phyloP scores from a whole-genome alignment of 2,113 vertebrate species.

The Telmatochromis bifrenatus region DNA sequence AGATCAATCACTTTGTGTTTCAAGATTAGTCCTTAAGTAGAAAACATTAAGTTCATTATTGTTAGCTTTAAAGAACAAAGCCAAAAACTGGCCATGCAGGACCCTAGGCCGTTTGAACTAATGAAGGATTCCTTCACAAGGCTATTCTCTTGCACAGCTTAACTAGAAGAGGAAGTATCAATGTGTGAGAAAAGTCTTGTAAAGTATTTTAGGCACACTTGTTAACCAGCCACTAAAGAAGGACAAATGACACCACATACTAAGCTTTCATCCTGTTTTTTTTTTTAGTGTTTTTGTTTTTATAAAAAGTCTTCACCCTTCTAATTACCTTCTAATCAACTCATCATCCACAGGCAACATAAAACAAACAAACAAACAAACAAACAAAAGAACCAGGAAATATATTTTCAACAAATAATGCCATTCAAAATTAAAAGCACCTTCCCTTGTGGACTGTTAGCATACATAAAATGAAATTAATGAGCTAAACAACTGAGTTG shows the following conservation, averaged over 20 bases:
- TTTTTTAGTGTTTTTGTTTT: conserved; percentile 60
- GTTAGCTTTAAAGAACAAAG: neutral
- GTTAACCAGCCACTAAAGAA: conserved; percentile 44
- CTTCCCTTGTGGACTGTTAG: neutral
- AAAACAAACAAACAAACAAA: neutral
- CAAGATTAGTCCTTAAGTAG: neutral
- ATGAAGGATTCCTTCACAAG: conserved; percentile 47
- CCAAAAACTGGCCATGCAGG: neutral
- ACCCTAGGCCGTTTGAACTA: neutral
- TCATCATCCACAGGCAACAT: neutral
- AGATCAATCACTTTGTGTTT: neutral
- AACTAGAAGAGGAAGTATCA: conserved; percentile 19
- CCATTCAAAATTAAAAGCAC: neutral
- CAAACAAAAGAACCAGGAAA: neutral
- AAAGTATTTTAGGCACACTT: conserved; percentile 63
- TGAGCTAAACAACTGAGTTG: neutral
- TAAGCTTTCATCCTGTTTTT: conserved; percentile 10
- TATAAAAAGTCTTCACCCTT: conserved; percentile 34
- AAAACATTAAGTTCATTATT: conserved; percentile 8
- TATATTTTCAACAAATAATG: neutral
- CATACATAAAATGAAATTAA: neutral
- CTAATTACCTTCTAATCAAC: neutral
- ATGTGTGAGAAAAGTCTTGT: conserved; percentile 36
- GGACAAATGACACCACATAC: conserved; percentile 45
- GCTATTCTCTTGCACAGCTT: conserved; percentile 13